Conservation (phyloP, 2,888 invertebrate species). For the Rhagophthalmus giganteus region DNA sequence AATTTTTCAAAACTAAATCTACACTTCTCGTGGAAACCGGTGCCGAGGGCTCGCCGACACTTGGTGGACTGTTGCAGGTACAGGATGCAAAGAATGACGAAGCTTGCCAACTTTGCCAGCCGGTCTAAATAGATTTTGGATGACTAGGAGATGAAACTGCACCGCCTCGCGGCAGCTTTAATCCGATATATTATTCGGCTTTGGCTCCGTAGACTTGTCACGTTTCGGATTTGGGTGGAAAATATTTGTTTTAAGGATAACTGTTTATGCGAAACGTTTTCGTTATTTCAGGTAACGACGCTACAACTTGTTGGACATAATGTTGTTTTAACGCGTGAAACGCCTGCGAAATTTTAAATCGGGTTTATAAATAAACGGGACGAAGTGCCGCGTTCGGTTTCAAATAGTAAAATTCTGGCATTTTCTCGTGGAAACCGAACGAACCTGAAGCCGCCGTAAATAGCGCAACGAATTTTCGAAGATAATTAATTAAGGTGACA, state of each 20-base stretch:
- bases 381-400: too few relatives aligned
- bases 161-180: conserved; percentile 17
- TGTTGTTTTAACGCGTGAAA: too few relatives aligned
- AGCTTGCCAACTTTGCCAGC: conserved; percentile 24
- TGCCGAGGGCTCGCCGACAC: conserved; percentile 22
- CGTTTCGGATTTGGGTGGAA: not conserved
- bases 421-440: too few relatives aligned
- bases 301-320: too few relatives aligned
- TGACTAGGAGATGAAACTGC: conserved; percentile 20
- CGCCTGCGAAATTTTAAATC: too few relatives aligned
- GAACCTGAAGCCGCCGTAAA: too few relatives aligned
- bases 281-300: too few relatives aligned
- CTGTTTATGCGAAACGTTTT: too few relatives aligned
- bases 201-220: conserved; percentile 18
- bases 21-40: conserved; percentile 9
- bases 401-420: too few relatives aligned
- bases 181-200: conserved; percentile 19
- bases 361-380: too few relatives aligned
- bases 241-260: not conserved
- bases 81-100: conserved; percentile 23
- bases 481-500: too few relatives aligned
- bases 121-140: conserved; percentile 30
- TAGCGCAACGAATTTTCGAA: too few relatives aligned
- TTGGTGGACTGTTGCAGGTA: conserved; percentile 28
- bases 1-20: conserved; percentile 19